Percentiles rank a stretch among this genome's conserved stretches.
Conservation (phyloP, 2,797 vertebrate species). For the Hipposideros larvatus region DNA sequence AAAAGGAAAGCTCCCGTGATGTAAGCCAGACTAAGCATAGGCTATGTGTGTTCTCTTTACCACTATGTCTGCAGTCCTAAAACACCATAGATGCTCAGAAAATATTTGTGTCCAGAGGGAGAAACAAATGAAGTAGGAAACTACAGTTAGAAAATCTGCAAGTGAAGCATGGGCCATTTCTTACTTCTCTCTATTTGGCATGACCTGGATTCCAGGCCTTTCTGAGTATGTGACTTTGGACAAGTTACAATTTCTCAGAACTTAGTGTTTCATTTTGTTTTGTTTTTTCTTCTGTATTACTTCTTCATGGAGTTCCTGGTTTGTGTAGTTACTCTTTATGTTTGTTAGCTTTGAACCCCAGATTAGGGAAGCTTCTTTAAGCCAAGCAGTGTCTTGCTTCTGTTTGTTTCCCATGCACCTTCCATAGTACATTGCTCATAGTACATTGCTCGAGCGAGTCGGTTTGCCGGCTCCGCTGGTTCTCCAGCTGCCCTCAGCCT, state of each 20-base stretch:
- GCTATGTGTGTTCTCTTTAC: neutral
- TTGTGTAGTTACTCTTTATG: neutral
- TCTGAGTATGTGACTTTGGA: neutral
- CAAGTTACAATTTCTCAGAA: neutral
- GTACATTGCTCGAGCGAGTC: no score
- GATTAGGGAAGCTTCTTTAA: neutral
- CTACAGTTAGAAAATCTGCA: neutral
- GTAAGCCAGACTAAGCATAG: neutral
- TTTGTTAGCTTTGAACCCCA: constrained; percentile 19
- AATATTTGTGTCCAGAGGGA: neutral
- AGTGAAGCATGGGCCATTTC: neutral
- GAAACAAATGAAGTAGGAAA: constrained; percentile 6
- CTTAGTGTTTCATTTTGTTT: neutral
- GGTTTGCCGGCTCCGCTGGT: no score
- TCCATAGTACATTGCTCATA: neutral
- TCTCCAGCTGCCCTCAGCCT: no score
- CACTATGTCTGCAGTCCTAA: neutral
- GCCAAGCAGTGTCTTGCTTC: neutral
- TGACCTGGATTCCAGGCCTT: neutral
- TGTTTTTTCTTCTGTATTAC: neutral
- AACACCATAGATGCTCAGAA: neutral
- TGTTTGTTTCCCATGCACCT: neutral
- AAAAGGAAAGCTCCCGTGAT: neutral
- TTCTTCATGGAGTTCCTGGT: neutral
- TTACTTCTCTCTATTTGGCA: neutral